Evolutionary conservation across 2,888 invertebrate species (phyloP), one percentile per base, ranked within the genome.

Genomic region (Lepidonotus clava): DNA sequence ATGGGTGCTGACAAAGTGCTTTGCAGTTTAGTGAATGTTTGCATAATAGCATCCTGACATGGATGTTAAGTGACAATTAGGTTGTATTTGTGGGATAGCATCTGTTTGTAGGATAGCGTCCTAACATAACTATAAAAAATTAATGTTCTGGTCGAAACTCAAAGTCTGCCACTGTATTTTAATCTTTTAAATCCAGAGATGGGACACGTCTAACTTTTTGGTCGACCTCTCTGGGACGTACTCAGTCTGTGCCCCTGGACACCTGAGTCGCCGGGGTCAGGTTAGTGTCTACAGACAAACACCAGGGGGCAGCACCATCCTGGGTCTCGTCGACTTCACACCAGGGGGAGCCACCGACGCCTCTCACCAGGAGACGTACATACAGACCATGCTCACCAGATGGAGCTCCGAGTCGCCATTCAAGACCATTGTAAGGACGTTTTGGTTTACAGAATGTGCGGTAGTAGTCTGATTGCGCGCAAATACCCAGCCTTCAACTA

Each of bases 301-400:
- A 4, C 53, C 83, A 41, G 34, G 24, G 11, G 83, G 56, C 53
- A 38, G 56, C 56, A 56, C 83, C 40, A 36, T 83, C 40, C n/a
- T 34, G 8, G 83, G 56, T 18, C 53, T 83, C 46, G 61, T 83
- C n/a, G 83, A 83, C 83, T 56, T 56, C 83, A 83, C 56, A 83
- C 38, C 53, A 51, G 83, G 83, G 0, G n/a, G 83, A n/a, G 53
- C 28, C 11, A 56, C 56, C n/a, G 83, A 83, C 61, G 32, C 83
- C 4, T 11, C 41, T 4, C 11, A 34, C 21, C 71, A 71, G 38
- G 71, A 71, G 71, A 71, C 34, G 71, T 71, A 71, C 38, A 36
- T 71, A 21, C 71, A 71, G 4, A 34, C 34, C 18, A 71, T 71
- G 71, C 36, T 38, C 21, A 34, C 38, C 1, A 71, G 38, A n/a